phyloP scores from a whole-genome alignment of 2,888 invertebrate genomes.

The Phrixothrix hirtus region DNA sequence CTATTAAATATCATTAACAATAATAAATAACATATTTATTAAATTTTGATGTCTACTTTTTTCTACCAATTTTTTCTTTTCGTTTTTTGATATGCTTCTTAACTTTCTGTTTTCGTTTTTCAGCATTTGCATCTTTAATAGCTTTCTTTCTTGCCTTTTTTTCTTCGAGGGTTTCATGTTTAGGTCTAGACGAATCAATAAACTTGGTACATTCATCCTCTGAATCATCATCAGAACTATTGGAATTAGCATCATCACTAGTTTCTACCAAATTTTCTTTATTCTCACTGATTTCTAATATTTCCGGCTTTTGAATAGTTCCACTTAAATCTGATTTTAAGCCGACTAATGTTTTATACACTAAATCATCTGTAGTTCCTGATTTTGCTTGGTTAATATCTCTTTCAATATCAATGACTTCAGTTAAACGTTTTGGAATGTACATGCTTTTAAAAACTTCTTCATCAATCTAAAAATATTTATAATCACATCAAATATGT shows the following conservation, averaged over 20 bases:
- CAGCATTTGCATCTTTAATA: conserved; percentile 85
- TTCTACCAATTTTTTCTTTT: conserved; percentile 68
- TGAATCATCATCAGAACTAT: conserved; percentile 46
- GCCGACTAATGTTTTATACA: conserved; percentile 86
- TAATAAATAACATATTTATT: conserved; percentile 1
- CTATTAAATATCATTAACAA: not conserved
- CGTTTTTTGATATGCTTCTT: conserved; percentile 94
- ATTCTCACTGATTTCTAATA: conserved; percentile 56
- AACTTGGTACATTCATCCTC: conserved; percentile 60
- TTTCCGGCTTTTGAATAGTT: conserved; percentile 68
- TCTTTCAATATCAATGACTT: conserved; percentile 84
- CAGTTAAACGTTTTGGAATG: conserved; percentile 90
- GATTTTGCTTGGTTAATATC: conserved; percentile 82
- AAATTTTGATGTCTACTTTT: conserved; percentile 42
- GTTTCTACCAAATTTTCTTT: conserved; percentile 45
- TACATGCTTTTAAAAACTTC: conserved; percentile 92
- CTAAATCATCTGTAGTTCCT: conserved; percentile 71
- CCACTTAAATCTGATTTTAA: conserved; percentile 79
- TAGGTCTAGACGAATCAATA: conserved; percentile 68
- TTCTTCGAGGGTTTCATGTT: conserved; percentile 79
- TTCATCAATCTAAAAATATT: conserved; percentile 75
- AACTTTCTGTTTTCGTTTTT: conserved; percentile 84
- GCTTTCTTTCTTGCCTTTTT: conserved; percentile 85
- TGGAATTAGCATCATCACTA: conserved; percentile 44
- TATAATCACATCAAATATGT: too few relatives aligned